Conservation (phyloP, 2,888 invertebrate species). For the Nesidiocoris tenuis region DNA sequence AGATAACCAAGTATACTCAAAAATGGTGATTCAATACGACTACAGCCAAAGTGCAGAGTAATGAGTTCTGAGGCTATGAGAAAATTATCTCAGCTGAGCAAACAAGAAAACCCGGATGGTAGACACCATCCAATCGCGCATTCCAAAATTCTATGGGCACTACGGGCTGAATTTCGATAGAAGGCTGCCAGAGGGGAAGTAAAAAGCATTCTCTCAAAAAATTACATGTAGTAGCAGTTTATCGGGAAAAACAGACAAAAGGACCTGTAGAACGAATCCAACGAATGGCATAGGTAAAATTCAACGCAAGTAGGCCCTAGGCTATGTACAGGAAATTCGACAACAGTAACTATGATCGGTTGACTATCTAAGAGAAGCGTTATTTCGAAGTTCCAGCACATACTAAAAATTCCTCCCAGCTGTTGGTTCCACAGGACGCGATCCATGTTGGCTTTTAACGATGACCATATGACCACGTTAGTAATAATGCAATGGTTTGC, state of each 20-base stretch:
- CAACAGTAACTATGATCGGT: neutral
- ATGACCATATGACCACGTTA: neutral
- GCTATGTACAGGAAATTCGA: conserved; percentile 10
- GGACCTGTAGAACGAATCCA: neutral
- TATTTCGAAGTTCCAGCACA: neutral
- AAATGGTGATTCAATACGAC: conserved; percentile 7
- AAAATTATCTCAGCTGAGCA: neutral
- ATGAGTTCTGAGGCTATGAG: conserved; percentile 6
- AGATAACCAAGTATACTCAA: conserved; percentile 1
- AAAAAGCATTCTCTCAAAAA: conserved; percentile 11
- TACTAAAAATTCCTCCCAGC: neutral
- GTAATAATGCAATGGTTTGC: neutral
- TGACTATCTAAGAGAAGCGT: neutral
- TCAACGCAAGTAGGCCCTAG: neutral
- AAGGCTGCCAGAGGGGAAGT: conserved; percentile 4
- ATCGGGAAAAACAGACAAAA: neutral
- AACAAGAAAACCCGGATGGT: neutral
- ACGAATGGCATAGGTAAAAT: neutral
- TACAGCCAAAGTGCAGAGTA: conserved; percentile 16
- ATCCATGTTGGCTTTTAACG: neutral
- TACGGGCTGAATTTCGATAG: neutral
- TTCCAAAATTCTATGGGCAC: conserved; percentile 22
- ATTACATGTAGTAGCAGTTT: neutral
- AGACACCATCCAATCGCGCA: conserved; percentile 9
- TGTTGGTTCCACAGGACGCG: neutral